Evolutionary conservation across 92 coral and sea anemone genomes (phyloP).

Genomic region (Parazoanthus swiftii): DNA sequence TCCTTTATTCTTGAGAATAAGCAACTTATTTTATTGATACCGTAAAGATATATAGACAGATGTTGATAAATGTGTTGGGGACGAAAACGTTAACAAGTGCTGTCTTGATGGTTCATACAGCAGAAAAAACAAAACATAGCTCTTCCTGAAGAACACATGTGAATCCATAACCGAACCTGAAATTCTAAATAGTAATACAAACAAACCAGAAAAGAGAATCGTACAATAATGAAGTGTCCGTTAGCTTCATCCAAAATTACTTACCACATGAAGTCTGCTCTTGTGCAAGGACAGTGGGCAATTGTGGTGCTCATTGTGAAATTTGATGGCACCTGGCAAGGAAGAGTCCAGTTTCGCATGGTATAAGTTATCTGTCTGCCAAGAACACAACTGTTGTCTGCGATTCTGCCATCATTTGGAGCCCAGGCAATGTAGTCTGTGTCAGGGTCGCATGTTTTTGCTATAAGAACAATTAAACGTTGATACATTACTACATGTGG

Average conservation of each 20-base stretch:
- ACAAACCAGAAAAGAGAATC: not conserved
- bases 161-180: too few species aligned
- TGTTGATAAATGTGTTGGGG: too few species aligned
- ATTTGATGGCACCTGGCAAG: slow-evolving; percentile 17
- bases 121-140: too few species aligned
- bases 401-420: slow-evolving; percentile 28
- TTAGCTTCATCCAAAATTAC: not conserved
- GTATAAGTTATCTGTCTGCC: slow-evolving; percentile 14
- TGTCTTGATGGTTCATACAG: too few species aligned
- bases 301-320: not conserved
- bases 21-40: too few species aligned
- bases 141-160: too few species aligned
- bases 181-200: too few species aligned
- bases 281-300: slow-evolving; percentile 16
- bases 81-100: too few species aligned
- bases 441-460: not conserved
- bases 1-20: too few species aligned
- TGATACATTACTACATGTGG: not conserved
- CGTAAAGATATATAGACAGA: too few species aligned
- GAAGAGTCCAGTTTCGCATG: slow-evolving; percentile 36
- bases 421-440: slow-evolving; percentile 12
- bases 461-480: not conserved
- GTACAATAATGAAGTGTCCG: not conserved
- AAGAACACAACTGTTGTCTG: slow-evolving; percentile 1
- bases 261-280: slow-evolving; percentile 37